These are phyloP conservation scores for Nymphalis polychloros DNA, from an alignment of 2,888 invertebrate genomes.

Conservation along the genomic window DNA sequence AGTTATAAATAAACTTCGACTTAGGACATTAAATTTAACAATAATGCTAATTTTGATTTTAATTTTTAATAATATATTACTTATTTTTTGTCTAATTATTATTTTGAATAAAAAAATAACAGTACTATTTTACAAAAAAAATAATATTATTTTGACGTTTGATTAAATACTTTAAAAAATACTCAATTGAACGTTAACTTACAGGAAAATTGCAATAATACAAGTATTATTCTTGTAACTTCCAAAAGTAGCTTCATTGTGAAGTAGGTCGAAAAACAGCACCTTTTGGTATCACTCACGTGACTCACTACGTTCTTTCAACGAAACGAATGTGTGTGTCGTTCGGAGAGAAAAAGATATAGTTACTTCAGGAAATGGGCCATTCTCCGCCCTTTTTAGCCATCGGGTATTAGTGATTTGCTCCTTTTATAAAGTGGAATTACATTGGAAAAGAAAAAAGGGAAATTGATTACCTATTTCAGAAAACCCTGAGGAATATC, in stretches of 20 bases:
- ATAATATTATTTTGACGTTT: too few relatives aligned
- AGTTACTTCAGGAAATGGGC: slow-evolving; percentile 68
- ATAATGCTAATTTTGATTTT: too few relatives aligned
- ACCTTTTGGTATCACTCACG: slow-evolving; percentile 31
- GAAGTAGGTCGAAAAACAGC: slow-evolving; percentile 35
- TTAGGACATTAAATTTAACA: too few relatives aligned
- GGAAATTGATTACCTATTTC: slow-evolving; percentile 26
- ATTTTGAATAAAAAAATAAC: too few relatives aligned
- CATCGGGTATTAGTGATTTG: slow-evolving; percentile 73
- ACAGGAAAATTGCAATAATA: slow-evolving; percentile 50
- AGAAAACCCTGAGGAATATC: too few relatives aligned
- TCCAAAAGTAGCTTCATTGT: slow-evolving; percentile 15
- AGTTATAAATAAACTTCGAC: too few relatives aligned
- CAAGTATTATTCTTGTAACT: slow-evolving; percentile 35
- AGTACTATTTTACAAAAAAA: too few relatives aligned
- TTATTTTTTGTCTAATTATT: too few relatives aligned
- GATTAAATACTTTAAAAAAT: neutral
- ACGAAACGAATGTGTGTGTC: slow-evolving; percentile 34
- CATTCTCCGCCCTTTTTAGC: slow-evolving; percentile 67
- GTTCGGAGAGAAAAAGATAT: slow-evolving; percentile 61
- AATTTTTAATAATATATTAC: too few relatives aligned
- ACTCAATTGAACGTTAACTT: neutral
- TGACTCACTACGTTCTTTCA: slow-evolving; percentile 33
- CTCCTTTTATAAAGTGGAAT: slow-evolving; percentile 60
- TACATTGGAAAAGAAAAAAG: slow-evolving; percentile 49